Conservation (phyloP, 2,888 invertebrate species). For the Rhamphomyia laevipes region DNA sequence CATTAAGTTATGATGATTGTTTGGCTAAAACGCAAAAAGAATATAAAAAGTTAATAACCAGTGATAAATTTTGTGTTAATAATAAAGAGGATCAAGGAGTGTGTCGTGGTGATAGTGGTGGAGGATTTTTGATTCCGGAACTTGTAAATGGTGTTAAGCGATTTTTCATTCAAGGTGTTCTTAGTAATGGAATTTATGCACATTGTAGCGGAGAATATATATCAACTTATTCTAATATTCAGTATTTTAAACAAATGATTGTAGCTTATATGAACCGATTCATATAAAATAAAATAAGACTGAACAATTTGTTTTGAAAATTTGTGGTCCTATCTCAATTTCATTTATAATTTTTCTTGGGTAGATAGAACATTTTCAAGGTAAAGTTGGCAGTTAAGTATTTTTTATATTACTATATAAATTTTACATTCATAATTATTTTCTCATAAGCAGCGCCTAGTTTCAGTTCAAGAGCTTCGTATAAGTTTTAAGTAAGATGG, state of each 20-base stretch:
- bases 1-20: slow-evolving; percentile 17
- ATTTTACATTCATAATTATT: too few species aligned
- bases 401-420: too few species aligned
- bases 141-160: not conserved
- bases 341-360: too few species aligned
- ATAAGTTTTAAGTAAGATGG: too few species aligned
- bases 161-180: slow-evolving; percentile 22
- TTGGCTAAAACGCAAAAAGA: slow-evolving; percentile 7
- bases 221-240: slow-evolving; percentile 16
- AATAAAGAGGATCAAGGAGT: slow-evolving; percentile 14
- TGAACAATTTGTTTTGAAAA: too few species aligned
- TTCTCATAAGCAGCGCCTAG: too few species aligned
- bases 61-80: slow-evolving; percentile 31
- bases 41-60: slow-evolving; percentile 16
- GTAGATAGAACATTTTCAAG: too few species aligned
- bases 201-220: slow-evolving; percentile 5
- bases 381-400: too few species aligned
- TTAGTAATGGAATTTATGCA: slow-evolving; percentile 15
- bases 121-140: slow-evolving; percentile 18
- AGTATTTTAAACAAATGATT: slow-evolving; percentile 7
- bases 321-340: too few species aligned
- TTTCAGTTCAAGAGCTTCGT: too few species aligned
- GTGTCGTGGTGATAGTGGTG: slow-evolving; percentile 27
- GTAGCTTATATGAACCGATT: too few species aligned
- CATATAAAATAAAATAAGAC: too few species aligned